Conservation (phyloP, 2,888 invertebrate genomes). For the Polyommatus icarus region DNA sequence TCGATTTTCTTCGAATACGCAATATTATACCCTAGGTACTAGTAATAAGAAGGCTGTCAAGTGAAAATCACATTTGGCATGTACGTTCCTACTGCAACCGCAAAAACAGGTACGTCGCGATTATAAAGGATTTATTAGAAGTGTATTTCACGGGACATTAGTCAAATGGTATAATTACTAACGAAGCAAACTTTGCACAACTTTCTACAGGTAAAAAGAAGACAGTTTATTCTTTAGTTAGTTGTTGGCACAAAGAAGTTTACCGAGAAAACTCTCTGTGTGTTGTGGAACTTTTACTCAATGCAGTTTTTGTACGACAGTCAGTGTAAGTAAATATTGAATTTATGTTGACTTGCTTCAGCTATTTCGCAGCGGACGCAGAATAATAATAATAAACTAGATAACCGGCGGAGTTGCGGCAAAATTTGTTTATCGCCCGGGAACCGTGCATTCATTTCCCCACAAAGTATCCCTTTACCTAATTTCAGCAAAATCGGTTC, state of each 20-base stretch:
- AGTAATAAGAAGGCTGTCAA: neutral
- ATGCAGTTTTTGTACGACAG: neutral
- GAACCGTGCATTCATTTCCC: too few relatives aligned
- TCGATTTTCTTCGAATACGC: neutral
- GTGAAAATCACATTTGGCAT: neutral
- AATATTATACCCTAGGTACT: neutral
- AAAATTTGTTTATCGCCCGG: too few relatives aligned
- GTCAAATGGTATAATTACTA: constrained; percentile 40
- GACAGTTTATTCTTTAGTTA: neutral
- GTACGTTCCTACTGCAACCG: constrained; percentile 41
- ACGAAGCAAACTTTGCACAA: neutral
- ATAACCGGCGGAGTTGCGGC: too few relatives aligned
- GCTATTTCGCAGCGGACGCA: neutral
- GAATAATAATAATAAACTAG: neutral
- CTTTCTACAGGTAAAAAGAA: neutral
- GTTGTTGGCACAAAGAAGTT: constrained; percentile 10
- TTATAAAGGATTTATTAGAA: constrained; percentile 44
- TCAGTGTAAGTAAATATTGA: neutral
- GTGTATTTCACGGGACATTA: constrained; percentile 44
- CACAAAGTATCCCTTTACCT: too few relatives aligned
- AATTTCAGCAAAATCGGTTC: too few relatives aligned
- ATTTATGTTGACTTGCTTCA: neutral
- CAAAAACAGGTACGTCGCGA: constrained; percentile 50
- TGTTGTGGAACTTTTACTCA: neutral
- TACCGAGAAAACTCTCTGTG: neutral